Conservation (phyloP, 2,797 vertebrate species). For the Oreochromis grahami region DNA sequence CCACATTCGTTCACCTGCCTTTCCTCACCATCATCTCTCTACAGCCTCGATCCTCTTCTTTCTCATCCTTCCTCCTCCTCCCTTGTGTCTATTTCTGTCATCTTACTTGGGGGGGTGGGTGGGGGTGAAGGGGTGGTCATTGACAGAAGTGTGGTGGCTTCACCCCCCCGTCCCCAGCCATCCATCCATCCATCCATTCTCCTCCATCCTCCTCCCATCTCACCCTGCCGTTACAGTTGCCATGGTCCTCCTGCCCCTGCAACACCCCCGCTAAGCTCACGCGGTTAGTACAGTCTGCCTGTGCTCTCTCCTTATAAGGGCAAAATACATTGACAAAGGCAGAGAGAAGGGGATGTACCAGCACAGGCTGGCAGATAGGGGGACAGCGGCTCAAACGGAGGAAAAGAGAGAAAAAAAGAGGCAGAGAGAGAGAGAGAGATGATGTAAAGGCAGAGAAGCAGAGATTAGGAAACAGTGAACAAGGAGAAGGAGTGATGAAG, state of each 20-base stretch:
- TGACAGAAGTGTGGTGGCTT: slow-evolving; percentile 61
- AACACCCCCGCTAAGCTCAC: slow-evolving; percentile 67
- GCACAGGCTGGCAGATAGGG: slow-evolving; percentile 68
- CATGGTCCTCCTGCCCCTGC: slow-evolving; percentile 50
- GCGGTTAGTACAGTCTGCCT: slow-evolving; percentile 76
- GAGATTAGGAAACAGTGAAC: slow-evolving; percentile 1
- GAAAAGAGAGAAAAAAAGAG: neutral
- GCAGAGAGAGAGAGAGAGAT: neutral
- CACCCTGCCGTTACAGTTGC: neutral
- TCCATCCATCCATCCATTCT: neutral
- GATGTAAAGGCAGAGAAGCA: slow-evolving; percentile 17
- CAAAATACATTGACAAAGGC: slow-evolving; percentile 81
- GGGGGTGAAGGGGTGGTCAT: slow-evolving; percentile 19
- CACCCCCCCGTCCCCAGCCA: neutral
- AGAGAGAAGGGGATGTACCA: slow-evolving; percentile 70
- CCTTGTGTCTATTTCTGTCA: slow-evolving; percentile 66
- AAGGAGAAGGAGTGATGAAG: slow-evolving; percentile 5
- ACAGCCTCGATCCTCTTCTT: neutral
- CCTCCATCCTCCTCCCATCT: slow-evolving; percentile 16
- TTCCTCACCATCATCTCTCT: slow-evolving; percentile 3
- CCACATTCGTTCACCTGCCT: slow-evolving; percentile 25
- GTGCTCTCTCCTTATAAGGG: slow-evolving; percentile 84
- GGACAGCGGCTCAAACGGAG: slow-evolving; percentile 38
- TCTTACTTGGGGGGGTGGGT: slow-evolving; percentile 40
- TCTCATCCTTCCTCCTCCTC: slow-evolving; percentile 4